Evolutionary conservation across 2,888 invertebrate species (phyloP), one percentile per base, ranked within the genome.

Genomic region (Neoascia interrupta): DNA sequence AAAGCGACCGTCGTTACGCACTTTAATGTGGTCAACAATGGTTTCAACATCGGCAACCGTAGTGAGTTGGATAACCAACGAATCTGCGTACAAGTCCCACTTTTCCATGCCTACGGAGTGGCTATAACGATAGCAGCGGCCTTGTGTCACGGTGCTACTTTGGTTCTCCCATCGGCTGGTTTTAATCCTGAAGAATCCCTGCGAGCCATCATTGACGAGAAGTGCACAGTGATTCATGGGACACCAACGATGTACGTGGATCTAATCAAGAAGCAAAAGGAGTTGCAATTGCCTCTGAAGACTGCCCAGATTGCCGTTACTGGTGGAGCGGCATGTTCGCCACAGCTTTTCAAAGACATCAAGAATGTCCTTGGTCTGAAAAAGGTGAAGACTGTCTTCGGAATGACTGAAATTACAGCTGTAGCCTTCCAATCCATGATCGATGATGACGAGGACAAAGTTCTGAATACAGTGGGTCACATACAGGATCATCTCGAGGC

Each of bases 221-320:
- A 91, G 92, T 94, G 94, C 83, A 92, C 91, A 0, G 86, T 92
- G 1, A 85, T 93, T 34, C 92, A 92, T 84, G 95, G 95, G n/a
- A 95, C 95, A 0, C 95, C 95, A 0, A 95, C 95, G 8, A 95
- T 95, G 95, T 94, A 93, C 87, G 91, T 94, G 3, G 94, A 95
- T 87, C 89, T 94, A 81, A 86, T 94, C 47, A 89, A 90, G 39
- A 85, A 86, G 11, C 90, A 90, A 81, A 87, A 86, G 45, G 85
- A 87, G 66, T 79, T 89, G n/a, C 86, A 89, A 6, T 84, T 88
- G 15, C 86, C 89, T 5, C 87, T 91, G 15, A 87, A 89, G 60
- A 85, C 86, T 0, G 82, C 89, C 1, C 86, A 89, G 69, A 84
- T 90, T 11, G 94, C 93, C 1, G 85, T 93, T 5, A 92, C 91